These are phyloP conservation scores for Patagioenas fasciata DNA, from an alignment of 2,113 vertebrate species.

Conservation along the genomic window DNA sequence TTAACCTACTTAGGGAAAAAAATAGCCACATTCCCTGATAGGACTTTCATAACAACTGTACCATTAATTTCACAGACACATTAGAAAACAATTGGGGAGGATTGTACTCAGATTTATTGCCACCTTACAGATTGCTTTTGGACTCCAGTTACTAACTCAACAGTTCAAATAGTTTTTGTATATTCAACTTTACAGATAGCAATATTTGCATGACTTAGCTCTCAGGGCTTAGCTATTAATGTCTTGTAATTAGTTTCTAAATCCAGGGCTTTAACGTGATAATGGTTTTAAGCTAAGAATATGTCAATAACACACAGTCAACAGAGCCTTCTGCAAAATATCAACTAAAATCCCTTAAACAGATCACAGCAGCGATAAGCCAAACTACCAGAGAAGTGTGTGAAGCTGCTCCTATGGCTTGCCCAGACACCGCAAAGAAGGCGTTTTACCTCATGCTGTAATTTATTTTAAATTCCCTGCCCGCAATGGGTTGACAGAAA, in stretches of 20 bases:
- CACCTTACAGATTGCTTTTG: slow-evolving; percentile 33
- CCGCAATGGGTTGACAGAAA: background rate
- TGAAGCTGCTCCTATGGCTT: background rate
- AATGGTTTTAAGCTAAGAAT: slow-evolving; percentile 65
- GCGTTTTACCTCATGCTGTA: background rate
- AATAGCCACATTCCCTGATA: slow-evolving; percentile 25
- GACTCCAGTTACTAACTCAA: slow-evolving; percentile 62
- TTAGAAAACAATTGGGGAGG: slow-evolving; percentile 5
- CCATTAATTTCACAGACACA: slow-evolving; percentile 21
- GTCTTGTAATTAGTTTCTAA: slow-evolving; percentile 74
- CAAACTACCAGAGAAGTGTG: background rate
- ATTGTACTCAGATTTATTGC: slow-evolving; percentile 32
- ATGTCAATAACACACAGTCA: slow-evolving; percentile 65
- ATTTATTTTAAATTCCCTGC: background rate
- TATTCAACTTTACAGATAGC: slow-evolving; percentile 45
- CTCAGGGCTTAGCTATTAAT: slow-evolving; percentile 65
- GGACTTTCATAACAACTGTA: slow-evolving; percentile 16
- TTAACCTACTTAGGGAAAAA: slow-evolving; percentile 63
- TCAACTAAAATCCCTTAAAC: background rate
- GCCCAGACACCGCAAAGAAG: background rate
- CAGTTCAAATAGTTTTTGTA: slow-evolving; percentile 45
- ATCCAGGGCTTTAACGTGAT: slow-evolving; percentile 63
- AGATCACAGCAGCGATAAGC: background rate
- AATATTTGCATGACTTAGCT: slow-evolving; percentile 67
- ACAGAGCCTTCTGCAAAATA: slow-evolving; percentile 41